Conservation (phyloP, 2,888 invertebrate species). For the Catocala nupta region DNA sequence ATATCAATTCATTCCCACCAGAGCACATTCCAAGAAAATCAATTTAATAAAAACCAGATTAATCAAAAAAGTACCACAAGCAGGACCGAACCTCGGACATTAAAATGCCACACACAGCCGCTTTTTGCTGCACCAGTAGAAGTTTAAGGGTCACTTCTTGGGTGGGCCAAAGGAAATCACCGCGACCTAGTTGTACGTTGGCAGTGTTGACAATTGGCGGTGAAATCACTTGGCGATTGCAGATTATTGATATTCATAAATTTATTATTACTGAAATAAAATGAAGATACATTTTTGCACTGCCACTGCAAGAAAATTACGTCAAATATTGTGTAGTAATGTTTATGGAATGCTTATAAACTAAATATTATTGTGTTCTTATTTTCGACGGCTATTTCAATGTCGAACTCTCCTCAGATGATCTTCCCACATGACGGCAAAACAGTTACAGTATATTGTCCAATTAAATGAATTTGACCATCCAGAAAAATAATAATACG, state of each 20-base stretch:
- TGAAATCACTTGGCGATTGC: neutral
- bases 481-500: no score
- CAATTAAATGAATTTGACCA: no score
- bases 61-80: constrained; percentile 39
- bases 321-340: no score
- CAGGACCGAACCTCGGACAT: constrained; percentile 37
- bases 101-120: constrained; percentile 48
- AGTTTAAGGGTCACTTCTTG: constrained; percentile 49
- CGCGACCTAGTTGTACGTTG: constrained; percentile 32
- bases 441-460: no score
- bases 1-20: constrained; percentile 12
- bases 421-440: no score
- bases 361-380: no score
- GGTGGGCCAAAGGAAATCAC: constrained; percentile 53
- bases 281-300: neutral
- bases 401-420: no score
- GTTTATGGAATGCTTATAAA: no score
- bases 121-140: constrained; percentile 39
- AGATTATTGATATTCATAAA: constrained; percentile 3
- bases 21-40: constrained; percentile 29
- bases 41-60: constrained; percentile 52
- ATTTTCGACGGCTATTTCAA: no score
- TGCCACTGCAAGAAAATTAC: neutral
- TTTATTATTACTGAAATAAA: constrained; percentile 1
- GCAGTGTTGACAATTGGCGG: constrained; percentile 28